Evolutionary conservation across 1,140 invertebrate species (phyloP).

Genomic region (Tribolium madens): DNA sequence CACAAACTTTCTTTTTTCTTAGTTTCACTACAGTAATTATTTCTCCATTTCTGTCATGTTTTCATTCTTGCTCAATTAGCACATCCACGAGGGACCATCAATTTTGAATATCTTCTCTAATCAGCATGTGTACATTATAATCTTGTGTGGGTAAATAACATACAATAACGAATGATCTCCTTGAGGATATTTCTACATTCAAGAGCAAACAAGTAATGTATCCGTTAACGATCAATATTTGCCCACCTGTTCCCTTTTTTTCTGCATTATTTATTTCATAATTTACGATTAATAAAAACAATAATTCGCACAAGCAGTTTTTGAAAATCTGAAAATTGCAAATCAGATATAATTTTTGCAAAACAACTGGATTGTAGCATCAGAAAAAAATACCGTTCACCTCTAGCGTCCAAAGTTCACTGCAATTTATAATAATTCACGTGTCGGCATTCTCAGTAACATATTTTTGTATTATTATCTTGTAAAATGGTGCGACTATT

Average conservation of each 20-base stretch:
- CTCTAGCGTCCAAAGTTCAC: neutral
- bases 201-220: constrained; percentile 14
- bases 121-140: constrained; percentile 14
- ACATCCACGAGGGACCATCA: neutral
- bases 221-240: neutral
- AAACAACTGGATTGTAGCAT: neutral
- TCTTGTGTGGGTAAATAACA: constrained; percentile 14
- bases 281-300: too few relatives aligned
- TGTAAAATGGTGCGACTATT: neutral
- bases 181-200: constrained; percentile 12
- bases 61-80: constrained; percentile 1
- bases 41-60: constrained; percentile 3
- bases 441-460: neutral
- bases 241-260: constrained; percentile 1
- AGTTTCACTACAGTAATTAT: neutral
- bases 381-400: neutral
- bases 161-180: constrained; percentile 6
- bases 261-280: neutral
- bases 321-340: neutral
- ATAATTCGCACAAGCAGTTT: neutral
- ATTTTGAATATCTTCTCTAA: constrained; percentile 4
- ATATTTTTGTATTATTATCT: neutral
- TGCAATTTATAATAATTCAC: neutral
- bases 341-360: neutral
- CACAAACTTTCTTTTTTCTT: neutral